phyloP scores from a whole-genome alignment of 2,113 vertebrate species.

The Trogon melanurus region DNA sequence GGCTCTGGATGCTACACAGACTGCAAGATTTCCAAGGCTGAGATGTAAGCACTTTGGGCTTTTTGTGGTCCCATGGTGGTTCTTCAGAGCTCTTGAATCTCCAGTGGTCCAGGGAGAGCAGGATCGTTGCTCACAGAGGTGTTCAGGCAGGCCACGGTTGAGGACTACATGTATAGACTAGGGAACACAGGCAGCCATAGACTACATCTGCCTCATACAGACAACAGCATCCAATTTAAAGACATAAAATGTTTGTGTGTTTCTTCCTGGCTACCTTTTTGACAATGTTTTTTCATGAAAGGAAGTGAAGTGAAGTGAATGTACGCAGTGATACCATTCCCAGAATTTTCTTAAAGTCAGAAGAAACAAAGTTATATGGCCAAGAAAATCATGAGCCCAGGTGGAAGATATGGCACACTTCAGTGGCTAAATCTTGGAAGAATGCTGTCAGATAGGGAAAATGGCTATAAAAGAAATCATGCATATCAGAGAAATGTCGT shows the following conservation, averaged over 20 bases:
- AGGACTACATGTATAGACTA: rapidly evolving
- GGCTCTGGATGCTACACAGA: not conserved
- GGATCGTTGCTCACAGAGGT: not conserved
- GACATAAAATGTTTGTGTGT: not conserved
- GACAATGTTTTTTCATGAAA: not conserved
- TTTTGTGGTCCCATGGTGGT: not conserved
- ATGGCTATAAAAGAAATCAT: not conserved
- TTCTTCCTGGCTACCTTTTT: not conserved
- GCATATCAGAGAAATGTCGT: not conserved
- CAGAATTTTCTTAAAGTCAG: not conserved
- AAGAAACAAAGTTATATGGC: not conserved
- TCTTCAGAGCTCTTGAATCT: not conserved
- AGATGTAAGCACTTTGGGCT: not conserved
- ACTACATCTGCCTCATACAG: not conserved
- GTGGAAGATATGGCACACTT: not conserved
- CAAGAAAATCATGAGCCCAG: not conserved
- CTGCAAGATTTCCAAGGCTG: not conserved
- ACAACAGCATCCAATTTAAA: not conserved
- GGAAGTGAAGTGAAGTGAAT: not conserved
- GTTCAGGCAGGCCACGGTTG: not conserved
- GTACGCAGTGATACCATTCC: not conserved
- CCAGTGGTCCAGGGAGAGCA: not conserved
- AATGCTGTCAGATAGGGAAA: not conserved
- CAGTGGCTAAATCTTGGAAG: not conserved
- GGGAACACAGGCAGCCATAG: not conserved